Percentiles rank a stretch among this genome's conserved stretches.
Conservation (phyloP, 2,888 invertebrate genomes). For the Synanthedon tipuliformis region DNA sequence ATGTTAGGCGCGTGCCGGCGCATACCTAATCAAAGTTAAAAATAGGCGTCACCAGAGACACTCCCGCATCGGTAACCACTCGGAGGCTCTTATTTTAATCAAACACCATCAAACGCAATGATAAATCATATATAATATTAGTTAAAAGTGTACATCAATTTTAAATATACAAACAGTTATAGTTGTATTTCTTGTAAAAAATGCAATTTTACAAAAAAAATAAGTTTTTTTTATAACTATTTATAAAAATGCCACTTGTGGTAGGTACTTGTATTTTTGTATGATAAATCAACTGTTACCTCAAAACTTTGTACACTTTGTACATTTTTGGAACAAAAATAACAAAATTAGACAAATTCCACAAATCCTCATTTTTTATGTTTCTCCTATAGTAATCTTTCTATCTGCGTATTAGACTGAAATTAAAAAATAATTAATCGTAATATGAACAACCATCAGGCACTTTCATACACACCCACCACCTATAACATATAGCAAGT, state of each 20-base stretch:
- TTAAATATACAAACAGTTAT: background rate
- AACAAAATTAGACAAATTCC: too few relatives aligned
- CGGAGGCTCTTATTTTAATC: slow-evolving; percentile 22
- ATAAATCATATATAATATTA: background rate
- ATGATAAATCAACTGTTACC: too few relatives aligned
- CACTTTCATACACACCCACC: slow-evolving; percentile 49
- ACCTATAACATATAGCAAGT: slow-evolving; percentile 60
- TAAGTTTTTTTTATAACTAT: too few relatives aligned
- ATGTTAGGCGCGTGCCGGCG: slow-evolving; percentile 51
- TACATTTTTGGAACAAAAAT: too few relatives aligned
- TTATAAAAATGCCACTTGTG: background rate
- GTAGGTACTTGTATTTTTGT: background rate
- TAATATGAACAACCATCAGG: slow-evolving; percentile 15
- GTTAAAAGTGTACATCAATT: background rate
- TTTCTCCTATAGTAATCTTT: too few relatives aligned
- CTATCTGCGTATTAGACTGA: too few relatives aligned
- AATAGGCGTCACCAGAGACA: slow-evolving; percentile 51
- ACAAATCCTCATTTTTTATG: too few relatives aligned
- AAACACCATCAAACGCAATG: slow-evolving; percentile 7
- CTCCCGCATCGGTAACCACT: slow-evolving; percentile 53
- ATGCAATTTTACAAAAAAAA: too few relatives aligned
- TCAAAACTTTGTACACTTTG: too few relatives aligned
- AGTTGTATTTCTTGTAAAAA: too few relatives aligned
- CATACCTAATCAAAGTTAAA: slow-evolving; percentile 38
- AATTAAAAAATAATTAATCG: background rate